Evolutionary conservation across 1,140 invertebrate species (phyloP), one percentile per base, ranked within the genome.

Genomic region (Polypedilum pembai): DNA sequence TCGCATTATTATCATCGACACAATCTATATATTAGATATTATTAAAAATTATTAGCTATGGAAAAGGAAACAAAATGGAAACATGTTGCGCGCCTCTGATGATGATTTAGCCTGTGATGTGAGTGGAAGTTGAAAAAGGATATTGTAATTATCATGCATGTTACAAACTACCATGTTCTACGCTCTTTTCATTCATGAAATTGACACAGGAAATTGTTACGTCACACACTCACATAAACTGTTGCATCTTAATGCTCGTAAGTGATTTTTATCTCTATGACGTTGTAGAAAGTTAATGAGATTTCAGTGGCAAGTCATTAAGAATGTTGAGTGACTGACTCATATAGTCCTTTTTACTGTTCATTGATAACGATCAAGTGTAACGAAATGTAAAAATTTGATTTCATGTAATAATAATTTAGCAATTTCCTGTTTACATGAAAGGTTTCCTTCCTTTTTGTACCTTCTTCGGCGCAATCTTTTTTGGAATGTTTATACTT

Each of bases 141-240:
- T 69, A 69, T 69, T 10, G 65, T 69, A 69, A 69, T 69, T 69
- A 69, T 69, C 65, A 69, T 69, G 20, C 20, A 69, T 69, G 65
- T 69, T 69, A 69, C 18, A 20, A 69, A 20, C 65, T 69, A 18
- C 17, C 20, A 69, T 69, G 17, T 69, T 18, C 24, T 33, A 33
- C 24, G 24, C 5, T 33, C 24, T 33, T 5, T 33, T 33, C 24
- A 33, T 33, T 1, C 1, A 33, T 56, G n/a, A 69, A 18, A 69
- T 69, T 69, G 65, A 69, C 65, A 69, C 65, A 69, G 65, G 65
- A 69, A 69, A 69, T 33, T 69, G 65, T 69, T 69, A 18, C 65
- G 65, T 69, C 65, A 69, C 17, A 69, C 18, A 15, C 10, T 56
- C n/a, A 56, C 10, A 69, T 20, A 18, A 21, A 21, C 65, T 69